Evolutionary conservation across 2,113 vertebrate genomes (phyloP).

Genomic region (Cavia porcellus): DNA sequence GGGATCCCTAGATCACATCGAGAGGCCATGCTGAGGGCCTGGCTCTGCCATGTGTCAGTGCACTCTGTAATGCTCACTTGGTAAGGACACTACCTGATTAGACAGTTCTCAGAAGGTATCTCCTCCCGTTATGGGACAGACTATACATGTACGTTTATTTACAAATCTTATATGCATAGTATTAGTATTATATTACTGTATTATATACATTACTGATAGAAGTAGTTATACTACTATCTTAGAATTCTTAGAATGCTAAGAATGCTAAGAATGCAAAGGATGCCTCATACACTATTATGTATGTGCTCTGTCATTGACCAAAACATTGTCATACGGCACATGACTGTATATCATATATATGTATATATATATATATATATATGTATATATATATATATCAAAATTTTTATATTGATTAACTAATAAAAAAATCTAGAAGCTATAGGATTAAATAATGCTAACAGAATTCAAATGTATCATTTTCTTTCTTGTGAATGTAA

Average conservation of each 20-base stretch:
- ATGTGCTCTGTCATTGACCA: neutral
- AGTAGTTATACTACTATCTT: neutral
- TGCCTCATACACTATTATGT: neutral
- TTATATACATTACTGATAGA: neutral
- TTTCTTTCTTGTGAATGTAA: constrained; percentile 9
- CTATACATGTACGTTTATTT: neutral
- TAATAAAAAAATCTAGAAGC: neutral
- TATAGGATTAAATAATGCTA: constrained; percentile 45
- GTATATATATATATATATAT: no score
- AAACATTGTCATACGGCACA: neutral
- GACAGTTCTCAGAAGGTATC: neutral
- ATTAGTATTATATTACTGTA: neutral
- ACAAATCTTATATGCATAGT: neutral
- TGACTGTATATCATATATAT: neutral
- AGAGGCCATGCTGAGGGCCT: neutral
- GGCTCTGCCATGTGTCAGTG: no score
- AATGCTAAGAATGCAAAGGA: no score
- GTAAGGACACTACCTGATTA: neutral
- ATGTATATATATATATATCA: neutral
- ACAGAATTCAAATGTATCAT: constrained; percentile 46
- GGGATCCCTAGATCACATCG: neutral
- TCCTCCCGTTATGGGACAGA: neutral
- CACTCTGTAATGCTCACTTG: no score
- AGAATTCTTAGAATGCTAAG: neutral
- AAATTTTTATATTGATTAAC: constrained; percentile 6